A percentile compares a stretch with the other conserved stretches of the same genome.
These are phyloP conservation scores for Synanthedon vespiformis DNA, from an alignment of 2,888 invertebrate genomes.

Conservation along the genomic window DNA sequence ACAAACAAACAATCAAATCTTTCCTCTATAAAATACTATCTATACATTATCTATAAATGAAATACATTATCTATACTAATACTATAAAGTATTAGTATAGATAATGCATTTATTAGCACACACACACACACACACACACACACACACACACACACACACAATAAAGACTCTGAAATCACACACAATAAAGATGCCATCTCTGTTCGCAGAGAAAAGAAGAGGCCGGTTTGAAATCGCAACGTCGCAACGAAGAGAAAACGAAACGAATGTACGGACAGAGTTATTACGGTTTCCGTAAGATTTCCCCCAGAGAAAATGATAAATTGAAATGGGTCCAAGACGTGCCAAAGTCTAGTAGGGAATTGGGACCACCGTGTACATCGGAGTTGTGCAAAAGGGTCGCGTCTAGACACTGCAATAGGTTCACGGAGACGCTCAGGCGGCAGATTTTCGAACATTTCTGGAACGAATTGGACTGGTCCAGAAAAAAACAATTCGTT, in stretches of 20 bases:
- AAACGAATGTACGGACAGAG: constrained; percentile 45
- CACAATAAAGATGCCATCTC: not conserved
- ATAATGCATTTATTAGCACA: no score
- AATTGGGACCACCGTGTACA: constrained; percentile 28
- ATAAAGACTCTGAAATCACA: no score
- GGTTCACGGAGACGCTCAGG: constrained; percentile 22
- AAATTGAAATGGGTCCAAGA: constrained; percentile 36
- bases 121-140: no score
- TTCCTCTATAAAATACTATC: no score
- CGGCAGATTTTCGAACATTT: constrained; percentile 29
- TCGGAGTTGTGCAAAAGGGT: constrained; percentile 28
- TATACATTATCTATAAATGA: no score
- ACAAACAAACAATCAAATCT: no score
- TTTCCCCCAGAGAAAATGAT: constrained; percentile 13
- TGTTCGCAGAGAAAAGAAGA: constrained; percentile 21
- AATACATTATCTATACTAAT: no score
- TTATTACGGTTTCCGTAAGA: constrained; percentile 36
- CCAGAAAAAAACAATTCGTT: constrained; percentile 30
- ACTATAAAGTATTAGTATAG: no score
- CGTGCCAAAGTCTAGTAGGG: constrained; percentile 34
- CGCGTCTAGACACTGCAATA: constrained; percentile 17
- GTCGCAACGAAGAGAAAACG: constrained; percentile 29
- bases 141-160: no score
- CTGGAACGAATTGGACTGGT: constrained; percentile 43
- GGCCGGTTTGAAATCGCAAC: constrained; percentile 20